Conservation (phyloP, 1,140 invertebrate genomes). For the Heliconius eleuchia region DNA sequence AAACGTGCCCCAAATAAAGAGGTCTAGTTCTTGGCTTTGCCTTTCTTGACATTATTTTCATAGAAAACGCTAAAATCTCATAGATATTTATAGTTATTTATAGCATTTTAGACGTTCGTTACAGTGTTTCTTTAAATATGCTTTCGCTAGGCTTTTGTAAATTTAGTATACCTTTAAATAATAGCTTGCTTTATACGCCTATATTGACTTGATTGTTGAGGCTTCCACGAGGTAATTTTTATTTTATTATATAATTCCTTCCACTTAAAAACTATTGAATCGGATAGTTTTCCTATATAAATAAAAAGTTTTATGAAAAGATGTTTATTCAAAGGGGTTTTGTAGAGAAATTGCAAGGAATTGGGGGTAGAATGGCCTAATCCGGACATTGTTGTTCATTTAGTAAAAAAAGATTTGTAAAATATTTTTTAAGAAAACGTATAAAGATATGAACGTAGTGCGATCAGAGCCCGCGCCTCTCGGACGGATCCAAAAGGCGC, state of each 20-base stretch:
- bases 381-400: background rate
- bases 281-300: too few relatives aligned
- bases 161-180: background rate
- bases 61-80: background rate
- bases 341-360: background rate
- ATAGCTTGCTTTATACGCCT: conserved; percentile 6
- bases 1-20: background rate
- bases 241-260: background rate
- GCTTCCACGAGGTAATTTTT: background rate
- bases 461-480: too few relatives aligned
- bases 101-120: background rate
- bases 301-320: background rate
- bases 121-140: background rate
- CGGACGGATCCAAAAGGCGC: too few relatives aligned
- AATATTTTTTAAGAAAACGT: too few relatives aligned
- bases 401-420: background rate
- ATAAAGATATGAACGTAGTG: too few relatives aligned
- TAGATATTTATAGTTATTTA: conserved; percentile 2
- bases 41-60: background rate
- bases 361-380: background rate
- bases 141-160: conserved; percentile 11
- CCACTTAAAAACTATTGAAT: background rate
- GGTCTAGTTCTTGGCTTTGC: background rate
- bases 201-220: background rate
- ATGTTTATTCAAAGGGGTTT: too few relatives aligned